Evolutionary conservation across 2,888 invertebrate species (phyloP).

Genomic region (Ommatoiulus sabulosus): DNA sequence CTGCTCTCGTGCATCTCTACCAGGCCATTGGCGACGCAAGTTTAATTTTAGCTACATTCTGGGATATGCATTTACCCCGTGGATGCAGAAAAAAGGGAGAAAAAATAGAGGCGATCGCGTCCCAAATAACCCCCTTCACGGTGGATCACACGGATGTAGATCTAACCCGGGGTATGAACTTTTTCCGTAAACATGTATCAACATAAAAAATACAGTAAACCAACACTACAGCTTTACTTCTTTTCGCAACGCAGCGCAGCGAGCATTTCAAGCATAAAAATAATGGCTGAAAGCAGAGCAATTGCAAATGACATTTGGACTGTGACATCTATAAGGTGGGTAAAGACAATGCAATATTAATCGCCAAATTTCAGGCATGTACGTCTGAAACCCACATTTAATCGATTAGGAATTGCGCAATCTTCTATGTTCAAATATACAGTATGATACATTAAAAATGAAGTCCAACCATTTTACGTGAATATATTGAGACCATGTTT

Average conservation of each 20-base stretch:
- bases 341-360: too few relatives aligned
- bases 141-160: neutral
- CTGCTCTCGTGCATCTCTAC: neutral
- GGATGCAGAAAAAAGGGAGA: neutral
- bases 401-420: too few relatives aligned
- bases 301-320: too few relatives aligned
- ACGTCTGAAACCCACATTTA: too few relatives aligned
- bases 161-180: neutral
- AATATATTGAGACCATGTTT: too few relatives aligned
- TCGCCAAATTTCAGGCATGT: too few relatives aligned
- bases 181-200: neutral
- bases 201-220: neutral
- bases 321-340: too few relatives aligned
- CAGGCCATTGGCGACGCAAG: slow-evolving; percentile 5
- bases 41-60: slow-evolving; percentile 33
- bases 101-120: slow-evolving; percentile 3
- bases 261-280: too few relatives aligned
- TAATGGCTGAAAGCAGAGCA: too few relatives aligned
- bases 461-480: too few relatives aligned
- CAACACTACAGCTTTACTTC: neutral
- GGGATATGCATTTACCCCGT: neutral
- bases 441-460: too few relatives aligned
- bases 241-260: neutral
- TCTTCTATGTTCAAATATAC: too few relatives aligned
- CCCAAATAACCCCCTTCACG: slow-evolving; percentile 4